Evolutionary conservation across 2,888 invertebrate genomes (phyloP), one percentile per base, ranked within the genome.

Genomic region (Melanophora roralis): DNA sequence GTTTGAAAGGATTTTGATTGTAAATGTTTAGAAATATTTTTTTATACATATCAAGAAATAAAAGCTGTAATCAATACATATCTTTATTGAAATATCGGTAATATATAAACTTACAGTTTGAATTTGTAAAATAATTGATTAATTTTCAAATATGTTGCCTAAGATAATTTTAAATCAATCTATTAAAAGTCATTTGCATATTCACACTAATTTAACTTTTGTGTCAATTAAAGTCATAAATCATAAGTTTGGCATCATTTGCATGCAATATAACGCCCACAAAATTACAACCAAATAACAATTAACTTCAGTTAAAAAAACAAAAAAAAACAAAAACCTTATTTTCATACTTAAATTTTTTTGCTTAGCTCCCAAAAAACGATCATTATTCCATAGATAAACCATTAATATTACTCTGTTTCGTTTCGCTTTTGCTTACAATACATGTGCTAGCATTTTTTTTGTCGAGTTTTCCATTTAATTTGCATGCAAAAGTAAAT

Each of bases 401-500:
- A 68, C 76, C 62, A 80, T 80, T 80, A 76, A 80, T 80, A 68
- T 80, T 76, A 74, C 67, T 74, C 55, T 47, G 9, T 45, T 69
- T 32, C n/a, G 36, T 47, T 73, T 73, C 45, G 11, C 21, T 19
- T 38, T 45, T 19, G 14, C 64, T 45, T 38, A 21, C n/a, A n/a
- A n/a, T n/a, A n/a, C n/a, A 19, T 32, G 8, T 27, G 49, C 9
- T 27, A 55, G 55, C 55, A 43, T 55, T 74, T 40, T 40, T 14
- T 45, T 55, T 62, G 27, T 16, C 27, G 27, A 6, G 27, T 53
- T 55, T 55, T 62, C 27, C 55, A 64, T 68, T 69, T 43, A 64
- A 74, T 80, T 80, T 80, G 80, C 80, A 80, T 80, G 80, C 76
- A 72, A 67, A 76, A 80, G 72, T 68, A 80, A 80, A 80, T 80